Conservation (phyloP, 2,797 vertebrate species). For the Gouania willdenowi region DNA sequence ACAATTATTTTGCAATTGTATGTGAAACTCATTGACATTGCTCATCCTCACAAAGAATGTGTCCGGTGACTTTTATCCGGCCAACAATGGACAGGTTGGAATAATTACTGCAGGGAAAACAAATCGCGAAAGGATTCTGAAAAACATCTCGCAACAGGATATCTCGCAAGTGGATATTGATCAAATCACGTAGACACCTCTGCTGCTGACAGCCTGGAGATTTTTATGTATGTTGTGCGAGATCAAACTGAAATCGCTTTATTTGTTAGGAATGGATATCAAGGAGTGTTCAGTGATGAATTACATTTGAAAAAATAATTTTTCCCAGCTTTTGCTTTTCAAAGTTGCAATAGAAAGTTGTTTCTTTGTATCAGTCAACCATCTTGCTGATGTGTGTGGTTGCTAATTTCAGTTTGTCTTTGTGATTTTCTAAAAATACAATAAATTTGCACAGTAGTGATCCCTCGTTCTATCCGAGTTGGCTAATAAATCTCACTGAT, state of each 20-base stretch:
- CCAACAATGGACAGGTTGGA: constrained; percentile 33
- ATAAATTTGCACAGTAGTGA: no score
- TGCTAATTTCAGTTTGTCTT: no score
- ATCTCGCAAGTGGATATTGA: constrained; percentile 38
- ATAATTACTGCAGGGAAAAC: constrained; percentile 35
- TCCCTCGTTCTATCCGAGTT: no score
- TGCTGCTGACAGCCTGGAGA: constrained; percentile 16
- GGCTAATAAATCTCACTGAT: no score
- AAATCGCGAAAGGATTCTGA: constrained; percentile 31
- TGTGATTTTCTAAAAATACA: no score
- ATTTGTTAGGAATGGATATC: constrained; percentile 13
- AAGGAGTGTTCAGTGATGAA: constrained; percentile 23
- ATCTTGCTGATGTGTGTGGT: no score
- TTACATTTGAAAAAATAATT: constrained; percentile 16
- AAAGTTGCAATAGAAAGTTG: no score
- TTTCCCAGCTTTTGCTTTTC: no score
- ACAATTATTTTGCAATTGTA: no score
- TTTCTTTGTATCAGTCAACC: no score
- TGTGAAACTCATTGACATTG: constrained; percentile 12
- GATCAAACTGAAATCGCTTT: constrained; percentile 21
- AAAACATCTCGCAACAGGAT: constrained; percentile 9
- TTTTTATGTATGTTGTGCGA: constrained; percentile 13
- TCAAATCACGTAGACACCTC: constrained; percentile 27
- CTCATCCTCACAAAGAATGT: constrained; percentile 25
- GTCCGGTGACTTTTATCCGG: constrained; percentile 23